Conservation (phyloP, 2,888 invertebrate genomes). For the Agrypnus murinus region DNA sequence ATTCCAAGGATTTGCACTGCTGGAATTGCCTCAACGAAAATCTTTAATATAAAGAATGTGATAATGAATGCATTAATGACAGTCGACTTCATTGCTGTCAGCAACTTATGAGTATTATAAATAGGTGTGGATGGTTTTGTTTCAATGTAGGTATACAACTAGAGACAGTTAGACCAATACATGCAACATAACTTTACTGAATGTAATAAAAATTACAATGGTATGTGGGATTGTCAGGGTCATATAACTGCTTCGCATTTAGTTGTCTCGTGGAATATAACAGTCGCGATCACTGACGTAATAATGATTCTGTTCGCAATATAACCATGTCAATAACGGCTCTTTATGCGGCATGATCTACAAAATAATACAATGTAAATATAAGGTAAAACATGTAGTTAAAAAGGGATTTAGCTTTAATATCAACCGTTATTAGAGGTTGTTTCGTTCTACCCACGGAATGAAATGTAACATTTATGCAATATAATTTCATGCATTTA, state of each 20-base stretch:
- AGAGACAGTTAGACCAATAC: conserved; percentile 29
- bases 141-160: not conserved
- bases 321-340: conserved; percentile 29
- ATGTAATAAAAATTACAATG: conserved; percentile 26
- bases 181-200: conserved; percentile 20
- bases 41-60: too few species aligned
- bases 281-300: conserved; percentile 36
- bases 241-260: conserved; percentile 40
- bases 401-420: not conserved
- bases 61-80: not conserved
- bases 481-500: too few species aligned
- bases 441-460: too few species aligned
- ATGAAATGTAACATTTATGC: too few species aligned
- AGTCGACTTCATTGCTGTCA: not conserved
- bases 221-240: conserved; percentile 44
- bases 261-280: conserved; percentile 34
- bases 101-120: not conserved
- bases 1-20: too few species aligned
- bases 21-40: too few species aligned
- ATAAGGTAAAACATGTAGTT: not conserved
- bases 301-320: conserved; percentile 24
- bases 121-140: conserved; percentile 9
- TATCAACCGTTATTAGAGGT: not conserved
- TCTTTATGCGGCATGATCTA: conserved; percentile 8
- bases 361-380: conserved; percentile 4